Conservation (phyloP, 2,888 invertebrate species). For the Bellardia bayeri region DNA sequence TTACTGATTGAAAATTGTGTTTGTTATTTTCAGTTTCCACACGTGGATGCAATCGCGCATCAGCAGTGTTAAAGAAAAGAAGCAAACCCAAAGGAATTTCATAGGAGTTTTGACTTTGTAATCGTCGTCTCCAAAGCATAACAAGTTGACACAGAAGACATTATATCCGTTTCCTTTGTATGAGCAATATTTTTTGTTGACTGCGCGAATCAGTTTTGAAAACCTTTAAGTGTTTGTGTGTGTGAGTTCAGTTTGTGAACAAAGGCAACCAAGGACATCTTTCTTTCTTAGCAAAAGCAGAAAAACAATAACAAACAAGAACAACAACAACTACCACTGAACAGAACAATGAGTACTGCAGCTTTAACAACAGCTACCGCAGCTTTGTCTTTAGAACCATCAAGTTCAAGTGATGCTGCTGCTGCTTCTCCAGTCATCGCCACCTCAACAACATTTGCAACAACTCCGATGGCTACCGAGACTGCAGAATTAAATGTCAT, state of each 20-base stretch:
- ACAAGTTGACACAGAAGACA: conserved; percentile 17
- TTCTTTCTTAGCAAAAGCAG: conserved; percentile 51
- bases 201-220: conserved; percentile 22
- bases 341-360: conserved; percentile 63
- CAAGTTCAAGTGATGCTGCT: conserved; percentile 65
- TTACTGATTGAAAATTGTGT: not conserved
- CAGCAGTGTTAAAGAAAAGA: conserved; percentile 35
- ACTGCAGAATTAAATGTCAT: conserved; percentile 52
- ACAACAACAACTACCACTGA: conserved; percentile 42
- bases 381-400: conserved; percentile 57
- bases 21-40: conserved; percentile 44
- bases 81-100: conserved; percentile 65
- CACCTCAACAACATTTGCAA: not conserved
- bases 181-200: conserved; percentile 15
- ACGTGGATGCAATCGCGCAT: conserved; percentile 64
- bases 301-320: conserved; percentile 36
- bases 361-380: conserved; percentile 56
- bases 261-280: conserved; percentile 68
- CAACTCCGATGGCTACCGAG: conserved; percentile 12
- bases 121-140: conserved; percentile 26
- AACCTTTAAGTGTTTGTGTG: conserved; percentile 7
- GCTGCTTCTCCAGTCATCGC: conserved; percentile 29
- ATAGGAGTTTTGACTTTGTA: conserved; percentile 1
- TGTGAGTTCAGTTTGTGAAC: conserved; percentile 54
- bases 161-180: conserved; percentile 64